Base-by-base conservation (phyloP, 1,140 invertebrate species). In the Ceratina australensis region DNA sequence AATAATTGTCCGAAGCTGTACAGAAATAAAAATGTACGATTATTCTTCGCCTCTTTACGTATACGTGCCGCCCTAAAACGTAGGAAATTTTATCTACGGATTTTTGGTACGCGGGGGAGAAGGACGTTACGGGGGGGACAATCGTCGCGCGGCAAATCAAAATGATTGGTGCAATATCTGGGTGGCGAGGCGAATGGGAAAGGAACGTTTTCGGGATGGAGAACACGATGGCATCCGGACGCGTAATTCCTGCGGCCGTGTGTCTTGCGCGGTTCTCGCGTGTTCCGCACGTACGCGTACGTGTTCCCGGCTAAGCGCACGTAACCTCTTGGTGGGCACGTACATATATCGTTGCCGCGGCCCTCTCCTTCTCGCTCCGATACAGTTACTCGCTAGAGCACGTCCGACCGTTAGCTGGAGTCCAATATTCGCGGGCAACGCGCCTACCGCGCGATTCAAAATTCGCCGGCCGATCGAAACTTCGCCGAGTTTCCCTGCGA, bases 381-480 rank as follows among this genome's bases (percentile, higher is more conserved):
- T 84, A 84, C 82, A 83, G 82, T 84, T 84, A 84, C 72, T 76
- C 64, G 82, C 67, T 83, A 65, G 67, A 84, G 77, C 82, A 84
- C 82, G 81, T 84, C 68, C 78, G 59, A 82, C 76, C 81, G 82
- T 83, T 83, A 83, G 71, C 61, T 61, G 64, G 71, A 47, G 68
- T 71, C 81, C 81, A 72, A 83, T 79, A 83, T 71, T 82, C 71
- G 65, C 20, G 22, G 67, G 15, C 54, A 63, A 66, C 66, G 71
- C 54, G 65, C 49, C 57, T 83, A 74, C 72, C 59, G 64, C 42
- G 64, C 65, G 77, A 69, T 59, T n/a, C 71, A 16, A 16, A 16
- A 16, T 54, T 18, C 52, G n/a, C 52, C 3, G 0, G 16, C 3
- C n/a, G 64, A 33, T 66, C 15, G 22, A 15, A 52, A 66, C 15